These are phyloP conservation scores for Ptychochromis oligacanthus DNA, from an alignment of 2,113 vertebrate genomes.

Conservation along the genomic window DNA sequence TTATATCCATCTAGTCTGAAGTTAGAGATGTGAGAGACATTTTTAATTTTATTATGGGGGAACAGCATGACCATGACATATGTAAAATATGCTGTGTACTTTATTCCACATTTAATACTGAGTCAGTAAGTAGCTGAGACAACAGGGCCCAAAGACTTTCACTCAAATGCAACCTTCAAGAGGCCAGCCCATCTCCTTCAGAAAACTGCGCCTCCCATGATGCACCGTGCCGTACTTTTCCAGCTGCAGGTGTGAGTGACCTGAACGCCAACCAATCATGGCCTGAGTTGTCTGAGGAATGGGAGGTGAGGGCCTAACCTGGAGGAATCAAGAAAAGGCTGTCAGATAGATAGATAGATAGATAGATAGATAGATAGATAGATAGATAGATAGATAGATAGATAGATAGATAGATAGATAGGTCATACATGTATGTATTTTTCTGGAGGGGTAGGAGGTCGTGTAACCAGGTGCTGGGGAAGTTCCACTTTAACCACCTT, in stretches of 20 bases:
- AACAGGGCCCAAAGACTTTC: background rate
- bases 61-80: background rate
- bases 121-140: background rate
- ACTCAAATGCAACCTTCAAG: constrained; percentile 71
- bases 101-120: background rate
- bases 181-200: constrained; percentile 77
- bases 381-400: background rate
- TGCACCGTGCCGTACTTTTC: constrained; percentile 69
- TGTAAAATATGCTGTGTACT: background rate
- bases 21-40: background rate
- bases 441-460: constrained; percentile 33
- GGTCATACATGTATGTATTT: constrained; percentile 46
- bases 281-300: constrained; percentile 85
- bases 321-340: background rate
- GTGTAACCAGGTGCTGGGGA: constrained; percentile 14
- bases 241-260: constrained; percentile 75
- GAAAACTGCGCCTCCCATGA: constrained; percentile 78
- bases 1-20: background rate
- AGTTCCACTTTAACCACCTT: background rate
- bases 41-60: background rate
- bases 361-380: background rate
- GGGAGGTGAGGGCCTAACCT: constrained; percentile 85
- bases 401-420: background rate
- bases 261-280: constrained; percentile 88
- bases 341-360: background rate